Conservation (phyloP, 2,797 vertebrate genomes). For the Cossypha heuglini region DNA sequence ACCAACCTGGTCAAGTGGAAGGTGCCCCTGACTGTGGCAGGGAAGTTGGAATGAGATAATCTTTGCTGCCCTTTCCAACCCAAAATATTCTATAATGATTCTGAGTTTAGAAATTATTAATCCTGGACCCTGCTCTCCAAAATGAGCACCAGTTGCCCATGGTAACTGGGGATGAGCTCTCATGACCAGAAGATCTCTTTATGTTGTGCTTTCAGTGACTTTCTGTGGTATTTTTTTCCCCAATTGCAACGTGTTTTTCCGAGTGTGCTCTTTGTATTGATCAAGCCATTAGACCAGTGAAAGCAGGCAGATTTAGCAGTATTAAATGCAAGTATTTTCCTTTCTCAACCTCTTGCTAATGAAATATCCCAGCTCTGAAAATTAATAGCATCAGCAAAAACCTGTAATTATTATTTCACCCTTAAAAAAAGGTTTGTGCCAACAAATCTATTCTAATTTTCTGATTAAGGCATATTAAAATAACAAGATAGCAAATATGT, state of each 20-base stretch:
- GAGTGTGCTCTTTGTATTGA: neutral
- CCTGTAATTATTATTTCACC: constrained; percentile 8
- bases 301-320: constrained; percentile 18
- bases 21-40: neutral
- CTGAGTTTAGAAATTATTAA: neutral
- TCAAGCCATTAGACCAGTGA: neutral
- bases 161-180: neutral
- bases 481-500: constrained; percentile 13
- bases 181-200: neutral
- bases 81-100: neutral
- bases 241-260: neutral
- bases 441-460: constrained; percentile 37
- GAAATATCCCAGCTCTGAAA: constrained; percentile 22
- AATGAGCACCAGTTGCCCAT: neutral
- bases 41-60: rapidly evolving
- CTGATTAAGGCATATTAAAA: constrained; percentile 34
- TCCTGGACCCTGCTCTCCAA: neutral
- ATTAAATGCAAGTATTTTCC: constrained; percentile 33
- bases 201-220: neutral
- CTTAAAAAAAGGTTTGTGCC: neutral
- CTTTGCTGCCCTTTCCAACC: neutral
- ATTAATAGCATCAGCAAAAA: constrained; percentile 41
- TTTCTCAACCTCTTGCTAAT: neutral
- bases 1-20: neutral
- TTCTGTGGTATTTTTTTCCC: neutral